phyloP scores from a whole-genome alignment of 2,888 invertebrate species.

The Andricus curvator region DNA sequence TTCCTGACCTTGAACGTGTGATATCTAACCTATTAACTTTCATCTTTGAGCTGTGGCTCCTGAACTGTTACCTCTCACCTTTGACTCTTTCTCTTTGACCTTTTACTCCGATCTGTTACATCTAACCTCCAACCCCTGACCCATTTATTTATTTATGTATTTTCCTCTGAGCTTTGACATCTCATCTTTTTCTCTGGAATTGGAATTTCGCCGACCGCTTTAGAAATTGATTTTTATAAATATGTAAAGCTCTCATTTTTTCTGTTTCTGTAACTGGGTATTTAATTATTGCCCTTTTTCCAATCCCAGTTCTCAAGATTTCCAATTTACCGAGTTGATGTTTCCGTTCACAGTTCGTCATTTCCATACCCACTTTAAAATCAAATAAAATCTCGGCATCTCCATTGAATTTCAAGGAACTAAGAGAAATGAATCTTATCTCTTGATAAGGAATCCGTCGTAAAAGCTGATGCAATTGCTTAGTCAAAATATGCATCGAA shows the following conservation, averaged over 20 bases:
- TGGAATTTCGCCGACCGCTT: too few relatives aligned
- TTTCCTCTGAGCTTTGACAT: too few relatives aligned
- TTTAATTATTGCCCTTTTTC: neutral
- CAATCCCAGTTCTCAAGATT: neutral
- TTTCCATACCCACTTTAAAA: neutral
- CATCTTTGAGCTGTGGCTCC: too few relatives aligned
- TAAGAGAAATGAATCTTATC: slow-evolving; percentile 1
- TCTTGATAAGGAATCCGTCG: neutral
- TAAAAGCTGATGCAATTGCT: neutral
- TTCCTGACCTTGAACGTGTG: too few relatives aligned
- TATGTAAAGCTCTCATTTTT: neutral
- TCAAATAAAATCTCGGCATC: neutral
- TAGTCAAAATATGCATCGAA: neutral
- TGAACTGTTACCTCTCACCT: too few relatives aligned
- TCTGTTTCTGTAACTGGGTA: neutral
- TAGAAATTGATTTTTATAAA: too few relatives aligned
- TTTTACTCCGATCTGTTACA: too few relatives aligned
- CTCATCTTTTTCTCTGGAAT: too few relatives aligned
- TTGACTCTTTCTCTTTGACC: too few relatives aligned
- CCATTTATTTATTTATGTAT: too few relatives aligned
- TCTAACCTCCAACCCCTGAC: too few relatives aligned
- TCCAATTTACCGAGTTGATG: neutral
- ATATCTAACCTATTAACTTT: too few relatives aligned
- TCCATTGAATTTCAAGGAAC: neutral
- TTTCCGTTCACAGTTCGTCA: neutral